phyloP scores from a whole-genome alignment of 2,888 invertebrate genomes.

The Apantesis nais region DNA sequence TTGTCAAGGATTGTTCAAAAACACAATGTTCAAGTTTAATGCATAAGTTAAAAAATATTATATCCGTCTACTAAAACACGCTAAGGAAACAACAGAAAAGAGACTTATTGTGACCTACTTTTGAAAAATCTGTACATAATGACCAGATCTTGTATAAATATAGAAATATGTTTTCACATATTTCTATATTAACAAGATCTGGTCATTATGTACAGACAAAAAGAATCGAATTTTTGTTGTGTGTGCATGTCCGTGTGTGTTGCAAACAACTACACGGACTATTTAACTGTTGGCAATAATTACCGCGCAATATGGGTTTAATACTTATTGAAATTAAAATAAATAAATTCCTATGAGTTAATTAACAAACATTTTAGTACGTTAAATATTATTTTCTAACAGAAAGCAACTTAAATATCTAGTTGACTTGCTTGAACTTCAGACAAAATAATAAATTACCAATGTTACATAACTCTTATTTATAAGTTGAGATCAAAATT shows the following conservation, averaged over 20 bases:
- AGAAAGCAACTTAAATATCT: neutral
- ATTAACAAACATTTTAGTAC: neutral
- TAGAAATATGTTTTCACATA: too few species aligned
- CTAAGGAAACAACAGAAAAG: neutral
- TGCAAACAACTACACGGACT: neutral
- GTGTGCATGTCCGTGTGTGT: neutral
- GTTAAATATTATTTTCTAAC: neutral
- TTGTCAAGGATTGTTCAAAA: neutral
- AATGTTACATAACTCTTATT: conserved; percentile 19
- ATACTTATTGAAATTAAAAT: neutral
- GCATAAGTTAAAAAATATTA: neutral
- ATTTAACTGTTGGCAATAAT: too few species aligned
- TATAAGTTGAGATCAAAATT: conserved; percentile 52
- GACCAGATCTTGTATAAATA: neutral
- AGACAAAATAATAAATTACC: conserved; percentile 19
- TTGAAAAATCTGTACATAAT: neutral
- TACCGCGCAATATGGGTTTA: neutral
- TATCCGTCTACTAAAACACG: neutral
- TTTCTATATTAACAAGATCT: too few species aligned
- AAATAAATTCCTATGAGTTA: neutral
- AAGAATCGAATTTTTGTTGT: too few species aligned
- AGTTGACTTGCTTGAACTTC: neutral
- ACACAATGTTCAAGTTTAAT: neutral
- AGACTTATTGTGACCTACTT: neutral
- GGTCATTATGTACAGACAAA: too few species aligned